Evolutionary conservation across 1,140 invertebrate species (phyloP).

Genomic region (Drosophila nigrodunni): DNA sequence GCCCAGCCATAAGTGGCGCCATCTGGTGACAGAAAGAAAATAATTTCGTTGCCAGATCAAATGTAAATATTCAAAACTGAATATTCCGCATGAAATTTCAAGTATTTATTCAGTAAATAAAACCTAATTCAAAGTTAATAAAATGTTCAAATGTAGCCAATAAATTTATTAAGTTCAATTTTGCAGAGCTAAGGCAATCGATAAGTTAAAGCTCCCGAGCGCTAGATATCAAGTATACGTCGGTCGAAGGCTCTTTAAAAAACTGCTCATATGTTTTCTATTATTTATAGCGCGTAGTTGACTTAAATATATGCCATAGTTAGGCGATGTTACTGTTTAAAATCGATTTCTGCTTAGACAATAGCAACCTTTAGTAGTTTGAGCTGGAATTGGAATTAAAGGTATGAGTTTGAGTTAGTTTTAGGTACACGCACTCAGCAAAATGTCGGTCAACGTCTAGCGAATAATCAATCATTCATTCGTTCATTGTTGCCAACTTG

Average conservation of each 20-base stretch:
- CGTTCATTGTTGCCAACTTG: slow-evolving; percentile 56
- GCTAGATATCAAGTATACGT: too few species aligned
- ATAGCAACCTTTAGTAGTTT: not conserved
- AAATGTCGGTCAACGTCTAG: slow-evolving; percentile 21
- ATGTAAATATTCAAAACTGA: not conserved
- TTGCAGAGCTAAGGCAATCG: too few species aligned
- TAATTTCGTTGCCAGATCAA: slow-evolving; percentile 1
- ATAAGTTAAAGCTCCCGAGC: too few species aligned
- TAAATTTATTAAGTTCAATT: too few species aligned
- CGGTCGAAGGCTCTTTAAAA: too few species aligned
- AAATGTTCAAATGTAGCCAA: too few species aligned
- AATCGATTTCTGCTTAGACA: slow-evolving; percentile 26
- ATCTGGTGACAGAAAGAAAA: slow-evolving; percentile 15
- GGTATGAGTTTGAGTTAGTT: not conserved
- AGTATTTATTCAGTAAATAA: too few species aligned
- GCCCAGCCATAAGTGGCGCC: slow-evolving; percentile 8
- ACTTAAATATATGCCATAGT: not conserved
- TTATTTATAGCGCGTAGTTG: not conserved
- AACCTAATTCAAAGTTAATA: too few species aligned
- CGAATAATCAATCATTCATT: slow-evolving; percentile 60
- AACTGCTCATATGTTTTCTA: too few species aligned
- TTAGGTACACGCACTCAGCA: slow-evolving; percentile 4
- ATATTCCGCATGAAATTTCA: not conserved
- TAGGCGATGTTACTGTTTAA: not conserved
- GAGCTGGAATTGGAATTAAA: not conserved